Percentiles rank a stretch among this genome's conserved stretches.
These are phyloP conservation scores for Xenotilapia flavipinnis DNA, from an alignment of 2,113 vertebrate species.

Conservation along the genomic window DNA sequence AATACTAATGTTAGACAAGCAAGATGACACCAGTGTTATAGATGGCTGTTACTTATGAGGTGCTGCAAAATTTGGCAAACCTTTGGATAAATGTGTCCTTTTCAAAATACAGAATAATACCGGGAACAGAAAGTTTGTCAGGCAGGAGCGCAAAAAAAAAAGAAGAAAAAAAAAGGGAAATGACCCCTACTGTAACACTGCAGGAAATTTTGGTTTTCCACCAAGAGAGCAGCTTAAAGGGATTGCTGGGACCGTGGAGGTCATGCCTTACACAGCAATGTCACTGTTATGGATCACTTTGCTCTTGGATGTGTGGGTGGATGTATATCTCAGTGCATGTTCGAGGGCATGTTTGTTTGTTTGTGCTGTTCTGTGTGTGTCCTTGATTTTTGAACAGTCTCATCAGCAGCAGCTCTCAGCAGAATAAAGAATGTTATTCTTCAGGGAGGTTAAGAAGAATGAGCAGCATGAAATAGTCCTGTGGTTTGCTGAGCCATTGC, in stretches of 20 bases:
- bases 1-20: background rate
- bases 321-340: background rate
- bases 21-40: background rate
- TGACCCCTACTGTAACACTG: background rate
- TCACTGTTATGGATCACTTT: constrained; percentile 18
- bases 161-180: background rate
- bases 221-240: constrained; percentile 2
- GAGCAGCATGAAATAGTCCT: background rate
- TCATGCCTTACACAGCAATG: constrained; percentile 4
- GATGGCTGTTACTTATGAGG: background rate
- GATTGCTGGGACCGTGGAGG: constrained; percentile 3
- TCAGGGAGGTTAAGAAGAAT: background rate
- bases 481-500: background rate
- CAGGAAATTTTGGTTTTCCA: background rate
- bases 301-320: constrained; percentile 6
- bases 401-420: background rate
- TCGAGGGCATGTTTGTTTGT: background rate
- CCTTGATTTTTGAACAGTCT: constrained; percentile 21
- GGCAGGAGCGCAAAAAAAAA: background rate
- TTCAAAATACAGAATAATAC: background rate
- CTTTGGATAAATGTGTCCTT: background rate
- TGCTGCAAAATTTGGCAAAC: background rate
- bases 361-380: background rate
- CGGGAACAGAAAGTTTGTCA: background rate
- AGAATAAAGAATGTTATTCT: constrained; percentile 13